Conservation (phyloP, 2,797 vertebrate species). For the Rhodeus uyekii region DNA sequence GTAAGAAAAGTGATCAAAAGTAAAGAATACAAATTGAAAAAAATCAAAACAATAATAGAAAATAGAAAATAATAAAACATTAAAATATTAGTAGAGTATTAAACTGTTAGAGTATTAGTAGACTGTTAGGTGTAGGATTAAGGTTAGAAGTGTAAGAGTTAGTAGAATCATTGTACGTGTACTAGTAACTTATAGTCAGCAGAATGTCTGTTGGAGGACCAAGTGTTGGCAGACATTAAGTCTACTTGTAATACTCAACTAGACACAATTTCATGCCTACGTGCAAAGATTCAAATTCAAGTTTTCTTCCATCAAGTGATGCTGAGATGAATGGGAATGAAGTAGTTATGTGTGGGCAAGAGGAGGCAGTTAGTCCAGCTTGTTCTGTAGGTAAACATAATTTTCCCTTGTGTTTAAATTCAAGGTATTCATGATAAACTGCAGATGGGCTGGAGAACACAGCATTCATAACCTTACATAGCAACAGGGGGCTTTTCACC, state of each 20-base stretch:
- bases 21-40: no score
- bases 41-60: no score
- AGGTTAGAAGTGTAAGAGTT: not conserved
- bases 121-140: no score
- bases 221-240: not conserved
- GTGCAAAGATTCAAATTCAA: not conserved
- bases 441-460: not conserved
- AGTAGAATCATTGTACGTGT: no score
- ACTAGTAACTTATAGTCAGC: not conserved
- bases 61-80: no score
- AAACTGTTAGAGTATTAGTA: no score
- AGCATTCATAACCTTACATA: conserved; percentile 16
- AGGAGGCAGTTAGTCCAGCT: not conserved
- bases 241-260: no score
- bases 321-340: not conserved
- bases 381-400: not conserved
- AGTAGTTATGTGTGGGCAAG: not conserved
- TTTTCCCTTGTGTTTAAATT: conserved; percentile 16
- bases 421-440: not conserved
- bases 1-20: no score
- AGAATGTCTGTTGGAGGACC: not conserved
- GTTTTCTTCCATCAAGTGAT: not conserved
- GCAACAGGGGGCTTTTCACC: not conserved
- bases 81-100: no score
- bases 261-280: not conserved